Base-by-base conservation (phyloP, 2,888 invertebrate genomes). In the Alcis repandata region DNA sequence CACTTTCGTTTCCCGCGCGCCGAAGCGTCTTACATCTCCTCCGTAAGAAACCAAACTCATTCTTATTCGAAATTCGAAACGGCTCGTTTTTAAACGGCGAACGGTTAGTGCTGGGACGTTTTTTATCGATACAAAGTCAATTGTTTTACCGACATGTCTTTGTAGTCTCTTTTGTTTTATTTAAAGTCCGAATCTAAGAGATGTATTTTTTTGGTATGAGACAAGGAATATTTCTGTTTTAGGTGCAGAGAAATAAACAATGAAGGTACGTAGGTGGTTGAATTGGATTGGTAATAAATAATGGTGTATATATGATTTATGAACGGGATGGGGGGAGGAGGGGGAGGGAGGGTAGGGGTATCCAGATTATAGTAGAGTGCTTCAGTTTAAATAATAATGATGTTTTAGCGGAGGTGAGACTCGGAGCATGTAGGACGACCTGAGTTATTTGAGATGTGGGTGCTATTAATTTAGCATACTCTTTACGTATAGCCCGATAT, bases 111-210 rank as follows among this genome's bases (percentile, higher is more conserved):
- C 76, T 89, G 83, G 7, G 80, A 66, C 82, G 13, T 81, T 83
- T n/a, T 9, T 36, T 74, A 71, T 83, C 79, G 83, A 84, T 76
- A 63, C 40, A 61, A 40, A 80, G 72, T 89, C 91, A 87, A 93
- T 93, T 93, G 92, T 93, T 93, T 92, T 91, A 92, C 91, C 85
- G 91, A 88, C 89, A 85, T 90, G 90, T 92, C 92, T 91, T 87
- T 88, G 89, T 87, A 84, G 84, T 84, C 83, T 88, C 91, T 92
- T 91, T 92, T 92, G 91, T 92, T 92, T 92, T 92, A 92, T 92
- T 92, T 91, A 93, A 91, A 80, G 75, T 86, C 85, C 82, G 83
- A 84, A 86, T 84, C 85, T 80, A 78, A 76, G 85, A 85, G 86
- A 84, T 87, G 84, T 84, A 74, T 85, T 86, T 87, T 41, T 88